Conservation (phyloP, 2,888 invertebrate genomes). For the Drosophila maculinotata region DNA sequence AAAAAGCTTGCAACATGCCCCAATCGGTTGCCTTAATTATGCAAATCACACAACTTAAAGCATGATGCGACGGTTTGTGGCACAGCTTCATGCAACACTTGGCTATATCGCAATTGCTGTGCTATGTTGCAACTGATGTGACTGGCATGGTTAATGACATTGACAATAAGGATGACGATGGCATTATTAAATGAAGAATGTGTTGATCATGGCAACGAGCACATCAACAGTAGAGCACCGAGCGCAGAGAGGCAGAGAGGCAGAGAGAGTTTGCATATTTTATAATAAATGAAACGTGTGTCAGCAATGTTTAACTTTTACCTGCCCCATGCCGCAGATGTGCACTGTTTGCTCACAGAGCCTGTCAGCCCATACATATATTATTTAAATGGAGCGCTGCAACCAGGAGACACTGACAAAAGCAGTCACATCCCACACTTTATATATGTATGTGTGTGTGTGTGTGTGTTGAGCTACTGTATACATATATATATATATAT, state of each 20-base stretch:
- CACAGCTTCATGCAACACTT: constrained; percentile 3
- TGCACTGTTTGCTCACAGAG: constrained; percentile 23
- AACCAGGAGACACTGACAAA: constrained; percentile 42
- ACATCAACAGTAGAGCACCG: constrained; percentile 1
- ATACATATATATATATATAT: constrained; percentile 1
- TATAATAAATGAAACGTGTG: constrained; percentile 79
- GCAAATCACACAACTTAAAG: constrained; percentile 50
- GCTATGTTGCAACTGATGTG: constrained; percentile 42
- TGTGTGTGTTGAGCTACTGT: neutral
- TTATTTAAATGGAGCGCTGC: constrained; percentile 74
- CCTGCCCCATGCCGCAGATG: constrained; percentile 26
- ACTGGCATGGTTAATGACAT: constrained; percentile 35
- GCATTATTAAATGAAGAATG: constrained; percentile 72
- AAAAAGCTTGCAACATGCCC: constrained; percentile 15
- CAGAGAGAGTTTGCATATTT: constrained; percentile 65
- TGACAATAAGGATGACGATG: constrained; percentile 49
- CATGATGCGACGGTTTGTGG: constrained; percentile 1
- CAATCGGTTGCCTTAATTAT: constrained; percentile 47
- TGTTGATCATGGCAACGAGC: constrained; percentile 36
- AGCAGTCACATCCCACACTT: too few species aligned
- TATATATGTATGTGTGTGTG: constrained; percentile 25
- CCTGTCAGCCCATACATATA: constrained; percentile 38
- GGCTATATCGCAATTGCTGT: constrained; percentile 23
- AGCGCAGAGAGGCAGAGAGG: neutral
- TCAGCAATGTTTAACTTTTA: constrained; percentile 75